Percentiles rank a stretch among this genome's conserved stretches.
phyloP scores from a whole-genome alignment of 2,797 vertebrate species.

The Brotula barbata region DNA sequence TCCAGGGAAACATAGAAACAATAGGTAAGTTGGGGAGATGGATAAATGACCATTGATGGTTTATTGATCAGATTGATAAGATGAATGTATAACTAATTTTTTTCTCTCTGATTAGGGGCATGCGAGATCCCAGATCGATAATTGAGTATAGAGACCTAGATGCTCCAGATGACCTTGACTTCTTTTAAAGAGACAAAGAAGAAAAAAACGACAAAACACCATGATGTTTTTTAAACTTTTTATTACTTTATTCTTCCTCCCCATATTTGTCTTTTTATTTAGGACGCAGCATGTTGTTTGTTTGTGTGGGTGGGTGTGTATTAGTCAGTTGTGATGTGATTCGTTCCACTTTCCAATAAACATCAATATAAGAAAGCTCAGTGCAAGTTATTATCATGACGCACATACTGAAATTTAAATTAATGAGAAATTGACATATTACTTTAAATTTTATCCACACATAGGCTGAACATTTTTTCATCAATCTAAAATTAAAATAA shows the following conservation, averaged over 20 bases:
- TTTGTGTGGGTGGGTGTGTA: neutral
- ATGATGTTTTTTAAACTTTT: slow-evolving; percentile 20
- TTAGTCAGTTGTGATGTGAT: slow-evolving; percentile 13
- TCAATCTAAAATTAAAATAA: too few relatives aligned
- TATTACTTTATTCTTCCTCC: slow-evolving; percentile 19
- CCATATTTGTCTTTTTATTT: neutral
- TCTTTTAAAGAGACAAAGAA: slow-evolving; percentile 77
- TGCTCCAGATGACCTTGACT: slow-evolving; percentile 90
- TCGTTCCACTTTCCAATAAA: slow-evolving; percentile 58
- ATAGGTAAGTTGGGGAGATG: slow-evolving; percentile 45
- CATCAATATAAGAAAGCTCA: slow-evolving; percentile 9
- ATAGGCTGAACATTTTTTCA: too few relatives aligned
- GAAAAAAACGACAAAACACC: neutral
- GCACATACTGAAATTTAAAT: neutral
- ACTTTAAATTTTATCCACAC: too few relatives aligned
- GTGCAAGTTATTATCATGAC: neutral
- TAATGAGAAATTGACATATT: too few relatives aligned
- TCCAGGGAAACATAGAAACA: slow-evolving; percentile 84
- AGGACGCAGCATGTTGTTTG: neutral
- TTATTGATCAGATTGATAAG: neutral
- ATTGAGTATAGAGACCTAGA: slow-evolving; percentile 91
- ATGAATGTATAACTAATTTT: neutral
- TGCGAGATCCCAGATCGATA: slow-evolving; percentile 87
- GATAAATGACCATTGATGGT: neutral
- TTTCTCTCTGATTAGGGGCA: slow-evolving; percentile 72